phyloP scores from a whole-genome alignment of 2,113 vertebrate genomes.

The Oxyruncus cristatus region DNA sequence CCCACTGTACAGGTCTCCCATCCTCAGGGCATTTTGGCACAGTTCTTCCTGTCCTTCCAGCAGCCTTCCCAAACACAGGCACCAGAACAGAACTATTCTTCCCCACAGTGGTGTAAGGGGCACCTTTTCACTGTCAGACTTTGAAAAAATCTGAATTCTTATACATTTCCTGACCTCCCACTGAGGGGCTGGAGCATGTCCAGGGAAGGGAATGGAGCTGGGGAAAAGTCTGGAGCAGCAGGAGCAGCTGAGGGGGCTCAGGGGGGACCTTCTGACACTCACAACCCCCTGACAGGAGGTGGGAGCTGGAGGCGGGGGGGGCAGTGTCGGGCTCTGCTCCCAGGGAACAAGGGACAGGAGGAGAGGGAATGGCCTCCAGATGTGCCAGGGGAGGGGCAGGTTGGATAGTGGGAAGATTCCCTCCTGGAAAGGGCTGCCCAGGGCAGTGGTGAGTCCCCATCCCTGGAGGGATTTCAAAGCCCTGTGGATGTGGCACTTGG shows the following conservation, averaged over 20 bases:
- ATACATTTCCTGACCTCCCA: too few species aligned
- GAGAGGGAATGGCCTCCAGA: neutral
- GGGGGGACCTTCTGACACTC: neutral
- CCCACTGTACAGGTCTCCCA: neutral
- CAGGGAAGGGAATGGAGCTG: neutral
- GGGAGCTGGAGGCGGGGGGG: neutral
- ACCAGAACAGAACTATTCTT: neutral
- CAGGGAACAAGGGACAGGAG: neutral
- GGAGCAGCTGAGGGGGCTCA: neutral
- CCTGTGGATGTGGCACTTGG: neutral
- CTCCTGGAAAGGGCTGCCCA: neutral
- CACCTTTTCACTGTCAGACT: neutral
- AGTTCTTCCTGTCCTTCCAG: neutral
- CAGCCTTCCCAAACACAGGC: neutral
- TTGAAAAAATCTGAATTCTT: neutral
- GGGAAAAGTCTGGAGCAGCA: neutral
- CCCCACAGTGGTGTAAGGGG: accelerated
- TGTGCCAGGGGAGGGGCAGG: neutral
- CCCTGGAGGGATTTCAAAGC: neutral
- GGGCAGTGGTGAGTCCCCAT: too few species aligned
- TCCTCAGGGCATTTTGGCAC: accelerated
- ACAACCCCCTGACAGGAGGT: neutral
- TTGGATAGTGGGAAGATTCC: neutral
- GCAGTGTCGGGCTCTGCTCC: neutral
- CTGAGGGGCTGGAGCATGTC: neutral